Conservation (phyloP, 2,888 invertebrate species). For the Tiliacea aurago region DNA sequence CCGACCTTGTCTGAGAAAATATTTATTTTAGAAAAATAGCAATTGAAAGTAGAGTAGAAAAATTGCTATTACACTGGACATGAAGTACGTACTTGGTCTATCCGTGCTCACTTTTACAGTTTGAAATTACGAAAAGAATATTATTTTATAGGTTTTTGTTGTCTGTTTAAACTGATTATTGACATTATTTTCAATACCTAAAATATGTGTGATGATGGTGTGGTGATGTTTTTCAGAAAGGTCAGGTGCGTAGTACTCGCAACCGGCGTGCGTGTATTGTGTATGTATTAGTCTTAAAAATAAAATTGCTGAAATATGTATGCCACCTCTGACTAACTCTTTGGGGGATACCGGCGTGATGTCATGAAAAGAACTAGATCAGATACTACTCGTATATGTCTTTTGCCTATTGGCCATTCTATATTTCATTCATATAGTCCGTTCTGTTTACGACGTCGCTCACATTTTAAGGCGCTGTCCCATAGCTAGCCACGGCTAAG, state of each 20-base stretch:
- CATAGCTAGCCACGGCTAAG: background rate
- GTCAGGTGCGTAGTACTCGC: no score
- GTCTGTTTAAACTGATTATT: background rate
- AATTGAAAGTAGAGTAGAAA: slow-evolving; percentile 11
- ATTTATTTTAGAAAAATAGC: slow-evolving; percentile 32
- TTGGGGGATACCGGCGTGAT: no score
- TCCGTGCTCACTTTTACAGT: background rate
- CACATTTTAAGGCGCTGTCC: background rate
- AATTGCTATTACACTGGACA: background rate
- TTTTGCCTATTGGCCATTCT: background rate
- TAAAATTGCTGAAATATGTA: background rate
- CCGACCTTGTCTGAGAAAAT: slow-evolving; percentile 34
- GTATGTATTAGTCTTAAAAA: no score
- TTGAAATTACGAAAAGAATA: background rate
- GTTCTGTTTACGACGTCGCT: background rate
- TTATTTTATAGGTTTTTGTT: background rate
- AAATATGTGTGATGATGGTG: no score
- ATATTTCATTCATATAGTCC: background rate
- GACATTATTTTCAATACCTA: slow-evolving; percentile 4
- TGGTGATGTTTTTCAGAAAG: no score
- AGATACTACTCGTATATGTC: no score
- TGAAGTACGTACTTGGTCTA: slow-evolving; percentile 2
- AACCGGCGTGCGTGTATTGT: no score
- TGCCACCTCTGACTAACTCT: background rate
- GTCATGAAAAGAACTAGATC: background rate